Evolutionary conservation across 2,797 vertebrate species (phyloP), one percentile per base, ranked within the genome.

Genomic region (Sarcophilus harrisii): DNA sequence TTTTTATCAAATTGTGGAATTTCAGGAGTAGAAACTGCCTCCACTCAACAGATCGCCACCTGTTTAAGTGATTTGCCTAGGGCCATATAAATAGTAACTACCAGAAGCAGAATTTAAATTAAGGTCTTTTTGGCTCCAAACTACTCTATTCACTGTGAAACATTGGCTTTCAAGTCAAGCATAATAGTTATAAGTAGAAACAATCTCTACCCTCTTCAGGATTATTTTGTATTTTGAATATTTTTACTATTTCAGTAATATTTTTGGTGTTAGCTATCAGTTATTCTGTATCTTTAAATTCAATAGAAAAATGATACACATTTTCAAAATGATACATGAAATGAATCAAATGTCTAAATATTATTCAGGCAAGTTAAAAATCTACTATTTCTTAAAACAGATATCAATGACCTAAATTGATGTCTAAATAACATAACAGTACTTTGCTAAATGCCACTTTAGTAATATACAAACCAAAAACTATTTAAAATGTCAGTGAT

Each of bases 381-480:
- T 10, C 32, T 73, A 38, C 6, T 45, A 45, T 81, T 81, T 81
- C 38, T 38, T 45, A 81, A 81, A 45, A 81, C 11, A 45, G 73
- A 9, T 24, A 81, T 24, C 2, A 45, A 21, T 45, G 21, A 45
- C 38, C 38, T 45, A 81, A 81, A 81, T 3, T 81, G 66, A 38
- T 81, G 16, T 24, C n/a, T 81, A 81, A 45, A 45, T 81, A 81
- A 45, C 21, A 10, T 81, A 81, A 24, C n/a, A 81, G 6, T 81
- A 4, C n/a, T 81, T 24, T 81, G 38, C n/a, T 24, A 81, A 81
- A 5, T 81, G 9, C 73, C 38, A 89, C 13, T 90, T 95, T 29
- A 90, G 18, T 92, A 93, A 95, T 91, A 95, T 95, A 91, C 73
- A 95, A 95, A 45, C 66, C 3, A 96, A 90, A 96, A 95, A 87